phyloP scores from a whole-genome alignment of 2,113 vertebrate species.

The Bolborhynchus lineola region DNA sequence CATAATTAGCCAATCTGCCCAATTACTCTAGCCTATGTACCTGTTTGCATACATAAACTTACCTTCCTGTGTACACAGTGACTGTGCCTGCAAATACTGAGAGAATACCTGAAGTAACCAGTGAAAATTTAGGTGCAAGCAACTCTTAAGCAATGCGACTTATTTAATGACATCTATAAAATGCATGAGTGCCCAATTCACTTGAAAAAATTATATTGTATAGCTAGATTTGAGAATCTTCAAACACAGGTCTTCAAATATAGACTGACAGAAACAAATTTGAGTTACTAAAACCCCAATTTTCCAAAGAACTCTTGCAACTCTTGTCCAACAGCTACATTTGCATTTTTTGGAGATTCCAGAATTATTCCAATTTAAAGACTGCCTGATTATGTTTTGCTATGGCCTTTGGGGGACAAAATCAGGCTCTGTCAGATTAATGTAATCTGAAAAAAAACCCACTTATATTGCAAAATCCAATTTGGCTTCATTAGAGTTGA shows the following conservation, averaged over 20 bases:
- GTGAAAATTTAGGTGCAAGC: not conserved
- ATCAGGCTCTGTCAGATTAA: not conserved
- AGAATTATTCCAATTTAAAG: not conserved
- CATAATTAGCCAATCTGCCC: slow-evolving; percentile 42
- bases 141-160: not conserved
- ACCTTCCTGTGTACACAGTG: slow-evolving; percentile 20
- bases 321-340: not conserved
- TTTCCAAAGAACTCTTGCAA: not conserved
- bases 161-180: not conserved
- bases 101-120: not conserved
- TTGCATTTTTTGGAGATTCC: not conserved
- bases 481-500: not conserved
- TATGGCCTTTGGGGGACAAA: not conserved
- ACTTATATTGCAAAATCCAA: not conserved
- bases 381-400: not conserved
- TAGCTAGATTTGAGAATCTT: not conserved
- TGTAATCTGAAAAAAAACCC: not conserved
- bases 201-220: not conserved
- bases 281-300: not conserved
- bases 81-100: not conserved
- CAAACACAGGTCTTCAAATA: not conserved
- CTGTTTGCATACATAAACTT: slow-evolving; percentile 62
- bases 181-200: not conserved
- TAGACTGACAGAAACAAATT: not conserved
- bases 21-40: slow-evolving; percentile 44